Conservation (phyloP, 2,113 vertebrate genomes). For the Centropus unirufus region DNA sequence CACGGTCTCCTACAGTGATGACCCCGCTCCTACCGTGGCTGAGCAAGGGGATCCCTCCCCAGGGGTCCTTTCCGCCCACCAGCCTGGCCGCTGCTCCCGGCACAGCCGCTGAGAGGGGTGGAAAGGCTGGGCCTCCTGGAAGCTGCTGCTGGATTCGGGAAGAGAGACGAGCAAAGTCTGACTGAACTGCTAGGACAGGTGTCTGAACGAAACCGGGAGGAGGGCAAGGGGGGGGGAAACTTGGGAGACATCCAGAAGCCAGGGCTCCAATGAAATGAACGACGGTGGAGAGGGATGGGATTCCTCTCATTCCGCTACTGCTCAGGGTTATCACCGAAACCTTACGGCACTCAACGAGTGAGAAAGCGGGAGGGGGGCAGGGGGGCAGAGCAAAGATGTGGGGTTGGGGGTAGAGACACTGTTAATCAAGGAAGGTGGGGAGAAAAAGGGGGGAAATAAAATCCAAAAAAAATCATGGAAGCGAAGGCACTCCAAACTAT, state of each 20-base stretch:
- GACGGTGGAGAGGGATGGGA: neutral
- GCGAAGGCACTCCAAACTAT: conserved; percentile 99
- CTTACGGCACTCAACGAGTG: conserved; percentile 78
- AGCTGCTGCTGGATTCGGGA: neutral
- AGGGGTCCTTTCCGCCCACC: neutral
- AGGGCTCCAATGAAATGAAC: conserved; percentile 1
- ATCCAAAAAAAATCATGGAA: conserved; percentile 86
- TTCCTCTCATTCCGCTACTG: conserved; percentile 59
- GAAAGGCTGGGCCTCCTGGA: neutral
- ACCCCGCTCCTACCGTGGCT: neutral
- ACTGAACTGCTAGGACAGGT: neutral
- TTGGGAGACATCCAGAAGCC: conserved; percentile 55
- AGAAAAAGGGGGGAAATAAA: conserved; percentile 65
- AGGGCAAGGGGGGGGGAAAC: neutral
- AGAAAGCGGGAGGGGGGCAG: conserved; percentile 25
- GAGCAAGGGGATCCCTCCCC: neutral
- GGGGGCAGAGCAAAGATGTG: conserved; percentile 39
- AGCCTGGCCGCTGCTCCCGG: neutral
- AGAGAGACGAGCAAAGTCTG: conserved; percentile 38
- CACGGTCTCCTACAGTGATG: neutral
- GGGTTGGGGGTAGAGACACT: conserved; percentile 10
- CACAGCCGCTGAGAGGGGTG: neutral
- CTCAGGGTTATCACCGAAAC: conserved; percentile 54
- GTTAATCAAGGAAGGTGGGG: conserved; percentile 35
- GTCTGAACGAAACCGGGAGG: conserved; percentile 1